Base-by-base conservation (phyloP, 2,888 invertebrate genomes). In the Eupithecia insigniata region DNA sequence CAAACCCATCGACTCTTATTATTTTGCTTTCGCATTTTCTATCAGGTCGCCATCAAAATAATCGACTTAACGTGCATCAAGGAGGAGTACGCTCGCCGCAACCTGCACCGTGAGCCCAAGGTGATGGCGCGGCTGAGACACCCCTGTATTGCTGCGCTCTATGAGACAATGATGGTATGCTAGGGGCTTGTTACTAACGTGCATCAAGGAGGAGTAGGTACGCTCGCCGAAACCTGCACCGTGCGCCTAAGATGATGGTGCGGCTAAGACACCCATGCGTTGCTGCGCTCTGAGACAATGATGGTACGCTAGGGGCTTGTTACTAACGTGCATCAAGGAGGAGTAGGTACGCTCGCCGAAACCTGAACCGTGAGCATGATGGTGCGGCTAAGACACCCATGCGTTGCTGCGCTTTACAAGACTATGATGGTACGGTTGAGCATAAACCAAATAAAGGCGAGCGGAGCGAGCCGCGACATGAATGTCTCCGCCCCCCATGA, bases 141-240 rank as follows among this genome's bases (percentile, higher is more conserved):
- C 85, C 97, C 97, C 1, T 96, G 96, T 88, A 96, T 97, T 80
- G 95, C 96, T 8, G 95, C 95, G 26, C 95, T 97, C 66, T 97
- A 96, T 84, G 96, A 97, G 89, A 96, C 96, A 14, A 95, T 96
- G 92, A 95, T 95, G 94, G 95, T 95, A 84, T 4, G 22, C 14
- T 16, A 34, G 16, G 36, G 16, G 39, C 18, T 36, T 36, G 14
- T 14, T 36, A 36, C 93, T 96, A 75, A 95, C 95, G 62, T 94
- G 95, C 82, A 96, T 97, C 81, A 96, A 96, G 80, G 96, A 97
- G 85, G 96, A 96, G 76, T n/a, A n/a, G n/a, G n/a, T 97, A 97
- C 85, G 96, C 96, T 1, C 94, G 96, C 14, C 95, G 95, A 72
- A 96, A 97, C 90, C 89, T 97, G 74, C 96, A 96, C 82, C 93